phyloP scores from a whole-genome alignment of 2,888 invertebrate species.

The Agrypnus murinus region DNA sequence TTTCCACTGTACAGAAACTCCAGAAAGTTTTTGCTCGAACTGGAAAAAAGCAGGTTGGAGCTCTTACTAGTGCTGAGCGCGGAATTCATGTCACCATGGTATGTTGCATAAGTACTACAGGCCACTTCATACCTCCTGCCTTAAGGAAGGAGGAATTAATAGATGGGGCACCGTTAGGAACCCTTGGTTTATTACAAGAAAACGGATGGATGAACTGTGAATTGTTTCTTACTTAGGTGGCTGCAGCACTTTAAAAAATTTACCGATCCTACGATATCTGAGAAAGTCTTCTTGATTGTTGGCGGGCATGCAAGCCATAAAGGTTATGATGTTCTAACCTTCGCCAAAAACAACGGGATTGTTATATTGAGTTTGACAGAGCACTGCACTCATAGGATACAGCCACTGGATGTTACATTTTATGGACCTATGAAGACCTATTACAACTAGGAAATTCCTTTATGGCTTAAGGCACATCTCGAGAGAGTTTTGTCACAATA shows the following conservation, averaged over 20 bases:
- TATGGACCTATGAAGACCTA: slow-evolving; percentile 15
- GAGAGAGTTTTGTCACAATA: slow-evolving; percentile 18
- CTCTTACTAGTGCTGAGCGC: slow-evolving; percentile 66
- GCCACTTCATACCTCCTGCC: no score
- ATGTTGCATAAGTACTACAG: slow-evolving; percentile 60
- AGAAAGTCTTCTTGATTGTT: slow-evolving; percentile 58
- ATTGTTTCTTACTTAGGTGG: slow-evolving; percentile 52
- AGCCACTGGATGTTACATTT: slow-evolving; percentile 37
- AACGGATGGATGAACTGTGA: slow-evolving; percentile 19
- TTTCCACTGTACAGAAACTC: slow-evolving; percentile 67
- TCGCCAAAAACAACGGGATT: slow-evolving; percentile 64
- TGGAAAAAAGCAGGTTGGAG: slow-evolving; percentile 41
- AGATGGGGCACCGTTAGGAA: slow-evolving; percentile 62
- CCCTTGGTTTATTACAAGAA: slow-evolving; percentile 18
- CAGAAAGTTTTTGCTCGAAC: slow-evolving; percentile 20
- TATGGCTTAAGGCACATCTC: no score
- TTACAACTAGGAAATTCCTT: slow-evolving; percentile 27
- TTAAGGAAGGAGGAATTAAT: no score
- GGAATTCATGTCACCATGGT: slow-evolving; percentile 59
- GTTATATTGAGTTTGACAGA: slow-evolving; percentile 42
- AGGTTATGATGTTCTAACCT: slow-evolving; percentile 53
- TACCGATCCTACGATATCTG: slow-evolving; percentile 19
- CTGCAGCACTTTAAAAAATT: slow-evolving; percentile 53
- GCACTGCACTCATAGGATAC: slow-evolving; percentile 30
- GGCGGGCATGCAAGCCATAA: slow-evolving; percentile 59